phyloP scores from a whole-genome alignment of 1,140 invertebrate species.

The Drosophila grimshawi region DNA sequence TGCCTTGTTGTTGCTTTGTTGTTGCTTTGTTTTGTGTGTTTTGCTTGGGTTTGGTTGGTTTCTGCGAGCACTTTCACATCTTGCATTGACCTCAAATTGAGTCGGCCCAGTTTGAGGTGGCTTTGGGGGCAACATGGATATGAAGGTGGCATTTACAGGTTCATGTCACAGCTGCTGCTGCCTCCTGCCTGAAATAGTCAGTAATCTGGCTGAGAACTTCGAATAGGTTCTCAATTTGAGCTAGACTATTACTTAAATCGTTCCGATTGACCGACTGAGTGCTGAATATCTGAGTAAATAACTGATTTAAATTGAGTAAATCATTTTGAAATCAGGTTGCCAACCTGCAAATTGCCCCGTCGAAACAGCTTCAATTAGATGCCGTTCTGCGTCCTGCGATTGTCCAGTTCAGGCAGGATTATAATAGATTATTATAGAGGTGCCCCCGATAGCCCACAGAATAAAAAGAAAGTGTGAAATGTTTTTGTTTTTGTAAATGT shows the following conservation, averaged over 20 bases:
- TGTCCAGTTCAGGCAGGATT: too few species aligned
- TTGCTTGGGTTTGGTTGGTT: conserved; percentile 3
- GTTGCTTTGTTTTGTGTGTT: not conserved
- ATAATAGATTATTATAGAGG: too few species aligned
- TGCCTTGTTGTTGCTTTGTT: not conserved
- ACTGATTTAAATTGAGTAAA: too few species aligned
- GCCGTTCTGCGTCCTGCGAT: too few species aligned
- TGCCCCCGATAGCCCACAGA: not conserved
- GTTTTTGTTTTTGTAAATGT: conserved; percentile 38
- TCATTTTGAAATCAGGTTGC: too few species aligned
- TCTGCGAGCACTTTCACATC: conserved; percentile 24
- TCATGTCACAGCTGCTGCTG: conserved; percentile 37
- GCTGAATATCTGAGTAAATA: too few species aligned
- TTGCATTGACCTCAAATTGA: conserved; percentile 45
- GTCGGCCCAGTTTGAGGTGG: conserved; percentile 18
- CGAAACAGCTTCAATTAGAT: too few species aligned
- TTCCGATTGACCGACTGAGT: not conserved
- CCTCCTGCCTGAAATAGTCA: conserved; percentile 1
- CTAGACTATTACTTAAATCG: too few species aligned
- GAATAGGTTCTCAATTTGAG: not conserved
- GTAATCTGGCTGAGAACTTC: not conserved
- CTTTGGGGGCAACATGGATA: not conserved
- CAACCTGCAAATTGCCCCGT: too few species aligned
- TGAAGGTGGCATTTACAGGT: conserved; percentile 28
- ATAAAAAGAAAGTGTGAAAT: conserved; percentile 36